These are phyloP conservation scores for Trypoxylus dichotomus DNA, from an alignment of 1,140 invertebrate species.

Conservation along the genomic window DNA sequence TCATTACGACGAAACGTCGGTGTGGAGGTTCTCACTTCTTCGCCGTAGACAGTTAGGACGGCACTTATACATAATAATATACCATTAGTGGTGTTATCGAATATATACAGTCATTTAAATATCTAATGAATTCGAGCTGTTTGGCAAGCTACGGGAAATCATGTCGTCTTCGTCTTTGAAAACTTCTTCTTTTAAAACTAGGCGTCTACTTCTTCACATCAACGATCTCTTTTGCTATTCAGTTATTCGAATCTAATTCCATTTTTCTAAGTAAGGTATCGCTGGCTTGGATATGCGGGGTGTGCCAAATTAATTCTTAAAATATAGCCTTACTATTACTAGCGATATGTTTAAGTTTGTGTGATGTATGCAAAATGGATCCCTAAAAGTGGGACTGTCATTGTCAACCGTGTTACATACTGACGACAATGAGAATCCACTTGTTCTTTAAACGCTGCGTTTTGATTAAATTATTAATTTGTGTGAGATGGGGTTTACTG, in stretches of 20 bases:
- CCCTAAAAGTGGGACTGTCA: too few species aligned
- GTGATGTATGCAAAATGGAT: too few species aligned
- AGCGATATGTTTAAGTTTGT: too few species aligned
- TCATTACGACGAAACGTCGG: neutral
- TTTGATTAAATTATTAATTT: too few species aligned
- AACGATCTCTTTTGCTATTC: slow-evolving; percentile 21
- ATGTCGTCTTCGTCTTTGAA: neutral
- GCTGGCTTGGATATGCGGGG: neutral
- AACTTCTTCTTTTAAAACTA: neutral
- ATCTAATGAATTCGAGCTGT: slow-evolving; percentile 35
- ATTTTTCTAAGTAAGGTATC: slow-evolving; percentile 30
- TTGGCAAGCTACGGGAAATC: neutral
- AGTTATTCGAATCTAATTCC: slow-evolving; percentile 33
- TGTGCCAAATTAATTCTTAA: too few species aligned
- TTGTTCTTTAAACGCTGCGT: too few species aligned
- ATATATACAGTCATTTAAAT: slow-evolving; percentile 37
- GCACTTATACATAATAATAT: slow-evolving; percentile 38
- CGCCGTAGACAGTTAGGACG: slow-evolving; percentile 25
- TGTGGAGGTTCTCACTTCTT: neutral
- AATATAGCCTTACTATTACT: too few species aligned
- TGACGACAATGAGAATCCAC: too few species aligned
- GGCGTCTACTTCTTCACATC: neutral
- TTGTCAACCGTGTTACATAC: too few species aligned
- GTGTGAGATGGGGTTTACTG: too few species aligned
- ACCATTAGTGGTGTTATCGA: slow-evolving; percentile 37